Base-by-base conservation (phyloP, 2,888 invertebrate species). In the Spicauda simplicius region DNA sequence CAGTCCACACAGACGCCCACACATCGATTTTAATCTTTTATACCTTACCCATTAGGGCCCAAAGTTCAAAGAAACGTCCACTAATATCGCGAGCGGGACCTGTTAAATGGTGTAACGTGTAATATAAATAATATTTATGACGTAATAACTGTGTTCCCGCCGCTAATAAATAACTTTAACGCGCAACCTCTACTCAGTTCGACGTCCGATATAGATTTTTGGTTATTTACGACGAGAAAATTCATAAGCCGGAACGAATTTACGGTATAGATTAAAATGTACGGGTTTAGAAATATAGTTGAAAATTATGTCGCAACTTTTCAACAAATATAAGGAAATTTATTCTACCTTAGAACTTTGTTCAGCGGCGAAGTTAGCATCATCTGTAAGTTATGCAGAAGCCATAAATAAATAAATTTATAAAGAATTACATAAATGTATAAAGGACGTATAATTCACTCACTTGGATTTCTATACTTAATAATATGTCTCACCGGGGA, bases 111-210 rank as follows among this genome's bases (percentile, higher is more conserved):
- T 73, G 71, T 77, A 75, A 74, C 75, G 68, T 5, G 25, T 72
- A 71, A 76, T 70, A 77, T 77, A 78, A 77, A 77, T 76, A 77
- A 76, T 73, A 77, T 80, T 76, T 77, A 78, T 70, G 73, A 73
- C 64, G 77, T 78, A 77, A 79, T 79, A 81, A 78, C 75, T 75
- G 76, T 71, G 76, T 77, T 77, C 75, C 72, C 73, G 73, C 72
- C 65, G 71, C 69, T 72, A 70, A 73, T 75, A 75, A 74, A 75
- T 75, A 75, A 73, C 68, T 71, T 73, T 73, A 72, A 70, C 72
- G 72, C 68, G 65, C 62, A 37, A 63, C 62, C 54, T 48, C 56
- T 25, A 58, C 67, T 67, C 64, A 69, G 54, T 68, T 69, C 68
- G 69, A 68, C 71, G 58, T 55, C 55, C 59, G 57, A 69, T 70